A percentile compares a stretch with the other conserved stretches of the same genome.
Evolutionary conservation across 2,113 vertebrate species (phyloP).

Genomic region (Hymenochirus boettgeri): DNA sequence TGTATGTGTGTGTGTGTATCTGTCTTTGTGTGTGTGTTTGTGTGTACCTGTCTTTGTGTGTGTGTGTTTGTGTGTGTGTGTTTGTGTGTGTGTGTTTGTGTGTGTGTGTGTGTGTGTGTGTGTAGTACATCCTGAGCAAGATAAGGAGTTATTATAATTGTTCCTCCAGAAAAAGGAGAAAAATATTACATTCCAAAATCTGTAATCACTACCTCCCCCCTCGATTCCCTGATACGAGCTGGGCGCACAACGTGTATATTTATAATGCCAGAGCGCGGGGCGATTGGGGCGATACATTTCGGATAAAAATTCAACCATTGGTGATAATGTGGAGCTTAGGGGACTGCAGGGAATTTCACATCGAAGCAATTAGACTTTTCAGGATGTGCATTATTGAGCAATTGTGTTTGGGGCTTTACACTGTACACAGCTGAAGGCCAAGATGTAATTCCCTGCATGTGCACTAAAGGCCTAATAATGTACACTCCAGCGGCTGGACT

Average conservation of each 20-base stretch:
- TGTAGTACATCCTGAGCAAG: no score
- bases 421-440: constrained; percentile 36
- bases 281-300: constrained; percentile 25
- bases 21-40: no score
- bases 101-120: no score
- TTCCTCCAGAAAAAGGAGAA: background rate
- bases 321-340: constrained; percentile 27
- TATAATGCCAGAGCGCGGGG: constrained; percentile 12
- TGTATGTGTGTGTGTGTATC: no score
- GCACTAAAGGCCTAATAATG: constrained; percentile 36
- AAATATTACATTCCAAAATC: constrained; percentile 12
- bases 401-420: constrained; percentile 30
- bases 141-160: background rate
- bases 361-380: constrained; percentile 40
- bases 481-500: constrained; percentile 31
- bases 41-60: no score
- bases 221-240: constrained; percentile 13
- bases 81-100: no score
- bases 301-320: constrained; percentile 30
- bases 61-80: no score
- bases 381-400: constrained; percentile 40
- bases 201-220: constrained; percentile 1
- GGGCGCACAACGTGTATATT: constrained; percentile 19
- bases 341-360: constrained; percentile 36
- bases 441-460: constrained; percentile 34